Percentiles rank a stretch among this genome's conserved stretches.
phyloP scores from a whole-genome alignment of 2,113 vertebrate species.

The Hippocampus abdominalis region DNA sequence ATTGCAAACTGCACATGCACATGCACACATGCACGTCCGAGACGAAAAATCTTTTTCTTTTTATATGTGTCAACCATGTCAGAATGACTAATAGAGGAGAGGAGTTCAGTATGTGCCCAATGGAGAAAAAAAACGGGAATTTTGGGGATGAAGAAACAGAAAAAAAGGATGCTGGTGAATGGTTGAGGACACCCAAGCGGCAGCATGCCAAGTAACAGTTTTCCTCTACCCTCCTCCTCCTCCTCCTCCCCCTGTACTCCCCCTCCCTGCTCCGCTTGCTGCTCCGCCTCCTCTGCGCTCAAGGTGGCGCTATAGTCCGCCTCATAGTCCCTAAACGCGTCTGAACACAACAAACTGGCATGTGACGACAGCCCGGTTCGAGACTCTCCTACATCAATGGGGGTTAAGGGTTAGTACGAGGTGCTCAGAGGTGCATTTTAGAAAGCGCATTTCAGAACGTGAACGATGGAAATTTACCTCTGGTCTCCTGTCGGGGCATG shows the following conservation, averaged over 20 bases:
- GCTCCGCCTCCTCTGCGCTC: constrained; percentile 54
- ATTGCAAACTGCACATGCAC: not conserved
- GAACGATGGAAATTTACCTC: constrained; percentile 70
- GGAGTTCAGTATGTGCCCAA: constrained; percentile 8
- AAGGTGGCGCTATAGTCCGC: constrained; percentile 62
- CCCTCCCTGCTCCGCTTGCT: constrained; percentile 50
- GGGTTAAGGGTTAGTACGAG: constrained; percentile 32
- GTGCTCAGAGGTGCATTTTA: not conserved
- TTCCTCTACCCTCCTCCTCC: constrained; percentile 63
- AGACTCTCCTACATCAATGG: not conserved
- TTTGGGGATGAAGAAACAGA: not conserved
- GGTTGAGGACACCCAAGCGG: constrained; percentile 20
- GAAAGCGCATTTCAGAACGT: not conserved
- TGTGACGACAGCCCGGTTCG: constrained; percentile 11
- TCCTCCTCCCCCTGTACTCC: constrained; percentile 36
- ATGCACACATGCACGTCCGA: constrained; percentile 6
- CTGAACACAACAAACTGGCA: constrained; percentile 55
- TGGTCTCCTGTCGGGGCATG: constrained; percentile 73
- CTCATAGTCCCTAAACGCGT: constrained; percentile 69
- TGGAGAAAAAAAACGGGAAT: not conserved
- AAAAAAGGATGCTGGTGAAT: constrained; percentile 21
- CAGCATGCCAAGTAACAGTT: constrained; percentile 57
- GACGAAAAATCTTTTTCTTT: no score
- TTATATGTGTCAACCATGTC: not conserved
- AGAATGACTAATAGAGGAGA: constrained; percentile 23